A percentile compares a stretch with the other conserved stretches of the same genome.
Conservation (phyloP, 2,888 invertebrate species). For the Macrosoma leucophasiata region DNA sequence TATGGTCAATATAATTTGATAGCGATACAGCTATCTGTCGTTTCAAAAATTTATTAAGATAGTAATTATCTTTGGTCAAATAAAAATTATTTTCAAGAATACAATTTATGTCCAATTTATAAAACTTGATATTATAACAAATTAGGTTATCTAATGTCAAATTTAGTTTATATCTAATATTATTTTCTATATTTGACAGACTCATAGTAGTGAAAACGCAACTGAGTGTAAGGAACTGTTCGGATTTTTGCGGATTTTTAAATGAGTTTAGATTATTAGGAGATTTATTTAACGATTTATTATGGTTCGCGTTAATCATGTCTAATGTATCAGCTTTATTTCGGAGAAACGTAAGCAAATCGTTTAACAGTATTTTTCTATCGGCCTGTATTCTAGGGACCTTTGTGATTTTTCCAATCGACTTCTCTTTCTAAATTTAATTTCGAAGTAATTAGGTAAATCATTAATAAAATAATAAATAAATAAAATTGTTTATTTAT, state of each 20-base stretch:
- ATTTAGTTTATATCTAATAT: neutral
- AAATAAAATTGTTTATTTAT: no score
- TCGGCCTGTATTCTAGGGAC: neutral
- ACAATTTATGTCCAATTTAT: no score
- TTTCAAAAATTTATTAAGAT: no score
- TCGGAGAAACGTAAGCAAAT: slow-evolving; percentile 11
- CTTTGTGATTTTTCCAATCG: slow-evolving; percentile 18
- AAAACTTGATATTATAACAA: slow-evolving; percentile 6
- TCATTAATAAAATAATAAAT: no score
- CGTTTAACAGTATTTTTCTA: slow-evolving; percentile 8
- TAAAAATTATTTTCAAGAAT: no score
- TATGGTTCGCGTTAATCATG: slow-evolving; percentile 5
- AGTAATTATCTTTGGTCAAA: no score
- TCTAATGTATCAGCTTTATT: slow-evolving; percentile 13
- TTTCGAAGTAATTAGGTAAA: slow-evolving; percentile 18
- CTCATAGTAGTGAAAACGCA: slow-evolving; percentile 1
- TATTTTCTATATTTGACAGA: neutral
- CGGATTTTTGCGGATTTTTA: no score
- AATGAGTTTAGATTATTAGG: neutral
- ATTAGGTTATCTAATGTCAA: neutral
- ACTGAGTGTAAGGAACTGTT: slow-evolving; percentile 1
- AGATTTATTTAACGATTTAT: neutral
- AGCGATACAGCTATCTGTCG: no score
- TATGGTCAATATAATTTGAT: no score
- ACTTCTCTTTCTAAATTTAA: slow-evolving; percentile 14